These are phyloP conservation scores for Andrena flavipes DNA, from an alignment of 2,888 invertebrate species.

Conservation along the genomic window DNA sequence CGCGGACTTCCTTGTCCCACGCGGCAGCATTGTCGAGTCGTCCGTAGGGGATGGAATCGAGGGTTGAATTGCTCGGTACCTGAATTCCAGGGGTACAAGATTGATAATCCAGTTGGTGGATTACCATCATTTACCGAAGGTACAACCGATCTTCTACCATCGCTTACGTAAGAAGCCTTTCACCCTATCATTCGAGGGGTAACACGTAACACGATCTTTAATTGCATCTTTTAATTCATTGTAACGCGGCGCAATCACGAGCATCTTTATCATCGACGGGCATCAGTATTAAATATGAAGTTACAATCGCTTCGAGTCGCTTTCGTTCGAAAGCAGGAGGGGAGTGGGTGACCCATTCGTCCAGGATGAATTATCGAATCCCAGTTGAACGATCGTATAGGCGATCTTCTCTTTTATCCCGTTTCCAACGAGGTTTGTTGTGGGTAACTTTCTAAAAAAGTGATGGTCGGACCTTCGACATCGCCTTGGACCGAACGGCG, in stretches of 20 bases:
- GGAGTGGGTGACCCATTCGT: neutral
- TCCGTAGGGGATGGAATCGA: too few relatives aligned
- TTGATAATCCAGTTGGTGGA: too few relatives aligned
- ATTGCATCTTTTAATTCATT: constrained; percentile 8
- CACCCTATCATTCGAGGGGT: constrained; percentile 20
- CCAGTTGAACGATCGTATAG: neutral
- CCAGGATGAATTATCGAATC: constrained; percentile 3
- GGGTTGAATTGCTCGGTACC: too few relatives aligned
- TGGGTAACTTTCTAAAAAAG: constrained; percentile 72
- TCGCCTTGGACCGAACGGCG: constrained; percentile 59
- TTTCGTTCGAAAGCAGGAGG: neutral
- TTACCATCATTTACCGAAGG: constrained; percentile 18
- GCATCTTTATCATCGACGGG: neutral
- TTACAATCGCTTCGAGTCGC: neutral
- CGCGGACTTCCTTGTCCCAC: constrained; percentile 21
- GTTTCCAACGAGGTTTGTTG: constrained; percentile 15
- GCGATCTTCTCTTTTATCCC: constrained; percentile 12
- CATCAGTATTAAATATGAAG: neutral
- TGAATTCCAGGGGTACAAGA: too few relatives aligned
- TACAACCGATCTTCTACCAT: neutral
- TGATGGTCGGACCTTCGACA: constrained; percentile 70
- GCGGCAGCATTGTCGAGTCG: neutral
- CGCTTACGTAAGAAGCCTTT: constrained; percentile 23
- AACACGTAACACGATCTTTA: constrained; percentile 24
- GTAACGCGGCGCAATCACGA: constrained; percentile 3